Evolutionary conservation across 1,140 invertebrate genomes (phyloP).

Genomic region (Marisa cornuarietis): DNA sequence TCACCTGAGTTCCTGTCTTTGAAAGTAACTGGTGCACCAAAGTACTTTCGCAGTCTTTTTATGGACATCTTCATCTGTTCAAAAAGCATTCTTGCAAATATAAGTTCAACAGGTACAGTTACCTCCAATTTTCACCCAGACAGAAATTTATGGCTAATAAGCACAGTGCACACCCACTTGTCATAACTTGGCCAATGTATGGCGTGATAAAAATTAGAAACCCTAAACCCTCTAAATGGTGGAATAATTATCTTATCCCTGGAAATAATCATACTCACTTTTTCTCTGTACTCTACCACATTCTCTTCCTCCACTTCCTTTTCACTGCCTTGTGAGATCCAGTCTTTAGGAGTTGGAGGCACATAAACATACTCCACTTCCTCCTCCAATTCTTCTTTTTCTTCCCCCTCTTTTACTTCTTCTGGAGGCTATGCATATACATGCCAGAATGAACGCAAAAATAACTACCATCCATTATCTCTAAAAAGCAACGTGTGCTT

Average conservation of each 20-base stretch:
- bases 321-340: slow-evolving; percentile 64
- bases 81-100: background rate
- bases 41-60: slow-evolving; percentile 55
- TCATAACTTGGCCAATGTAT: too few species aligned
- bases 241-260: background rate
- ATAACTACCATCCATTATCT: background rate
- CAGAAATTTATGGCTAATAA: too few species aligned
- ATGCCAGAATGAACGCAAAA: background rate
- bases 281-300: slow-evolving; percentile 52
- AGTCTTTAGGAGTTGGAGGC: slow-evolving; percentile 62
- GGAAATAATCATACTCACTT: slow-evolving; percentile 37
- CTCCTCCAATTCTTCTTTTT: slow-evolving; percentile 50
- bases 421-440: slow-evolving; percentile 26
- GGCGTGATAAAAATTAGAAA: too few species aligned
- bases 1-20: slow-evolving; percentile 57
- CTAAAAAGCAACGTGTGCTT: background rate
- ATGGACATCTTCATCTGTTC: slow-evolving; percentile 57
- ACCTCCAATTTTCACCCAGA: too few species aligned
- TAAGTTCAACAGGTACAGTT: background rate
- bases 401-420: slow-evolving; percentile 42
- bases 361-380: slow-evolving; percentile 60
- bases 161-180: too few species aligned
- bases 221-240: too few species aligned
- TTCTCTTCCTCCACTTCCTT: slow-evolving; percentile 62
- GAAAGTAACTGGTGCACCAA: slow-evolving; percentile 59